phyloP scores from a whole-genome alignment of 2,888 invertebrate species.

The Cheilosia urbana region DNA sequence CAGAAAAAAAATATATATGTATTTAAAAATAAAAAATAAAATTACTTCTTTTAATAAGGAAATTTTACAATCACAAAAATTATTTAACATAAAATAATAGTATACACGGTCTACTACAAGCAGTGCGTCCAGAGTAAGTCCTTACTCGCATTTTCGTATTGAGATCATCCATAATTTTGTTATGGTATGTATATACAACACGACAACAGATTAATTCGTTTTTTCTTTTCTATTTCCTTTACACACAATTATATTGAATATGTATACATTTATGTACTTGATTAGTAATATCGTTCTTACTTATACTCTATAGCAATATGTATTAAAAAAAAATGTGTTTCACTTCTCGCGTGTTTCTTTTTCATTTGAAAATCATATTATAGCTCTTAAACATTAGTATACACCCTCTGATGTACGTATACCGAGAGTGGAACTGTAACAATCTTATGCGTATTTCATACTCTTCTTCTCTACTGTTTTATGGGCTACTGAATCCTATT shows the following conservation, averaged over 20 bases:
- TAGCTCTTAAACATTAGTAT: conserved; percentile 19
- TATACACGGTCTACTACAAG: conserved; percentile 71
- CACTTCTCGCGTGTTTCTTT: conserved; percentile 13
- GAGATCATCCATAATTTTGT: conserved; percentile 36
- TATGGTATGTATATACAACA: conserved; percentile 27
- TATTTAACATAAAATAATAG: conserved; percentile 61
- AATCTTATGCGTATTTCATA: conserved; percentile 59
- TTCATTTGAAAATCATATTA: conserved; percentile 29
- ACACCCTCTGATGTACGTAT: conserved; percentile 39
- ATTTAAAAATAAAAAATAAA: conserved; percentile 43
- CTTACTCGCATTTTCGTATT: conserved; percentile 22
- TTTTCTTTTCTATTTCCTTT: conserved; percentile 44
- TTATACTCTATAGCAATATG: conserved; percentile 21
- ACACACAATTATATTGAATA: conserved; percentile 67
- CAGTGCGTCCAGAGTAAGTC: conserved; percentile 53
- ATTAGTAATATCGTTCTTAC: conserved; percentile 53
- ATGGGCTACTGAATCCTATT: conserved; percentile 29
- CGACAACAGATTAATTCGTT: conserved; percentile 43
- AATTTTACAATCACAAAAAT: conserved; percentile 69
- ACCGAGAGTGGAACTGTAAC: conserved; percentile 44
- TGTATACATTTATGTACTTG: conserved; percentile 56
- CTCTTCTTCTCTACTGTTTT: conserved; percentile 19
- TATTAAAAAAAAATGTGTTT: conserved; percentile 48
- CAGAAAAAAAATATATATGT: conserved; percentile 57
- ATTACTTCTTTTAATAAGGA: conserved; percentile 53